Evolutionary conservation across 2,888 invertebrate species (phyloP), one percentile per base, ranked within the genome.

Genomic region (Listrodromus nycthemerus): DNA sequence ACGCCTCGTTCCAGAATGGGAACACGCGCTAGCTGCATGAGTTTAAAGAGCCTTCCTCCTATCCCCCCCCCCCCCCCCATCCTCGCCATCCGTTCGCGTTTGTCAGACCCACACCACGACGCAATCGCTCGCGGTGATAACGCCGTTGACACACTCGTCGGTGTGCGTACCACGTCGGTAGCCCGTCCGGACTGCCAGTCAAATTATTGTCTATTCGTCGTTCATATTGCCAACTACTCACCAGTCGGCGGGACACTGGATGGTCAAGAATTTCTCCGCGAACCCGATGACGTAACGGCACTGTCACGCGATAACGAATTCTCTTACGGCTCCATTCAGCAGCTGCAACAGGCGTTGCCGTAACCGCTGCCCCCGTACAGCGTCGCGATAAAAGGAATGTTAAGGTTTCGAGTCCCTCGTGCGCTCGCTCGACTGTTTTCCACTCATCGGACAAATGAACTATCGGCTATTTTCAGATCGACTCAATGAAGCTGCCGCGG

Each of bases 281-380:
- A 16, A 41, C 41, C 48, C 69, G 41, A 87, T 91, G 91, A 91
- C 90, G 91, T 88, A 91, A 90, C 87, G 83, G 81, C 81, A 52
- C 85, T 86, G 87, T 82, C 86, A 85, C 85, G 85, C 88, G 91
- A 91, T 91, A 91, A 91, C 90, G 91, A 91, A 90, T 50, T 30
- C 27, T 89, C 89, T 84, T 89, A 91, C 91, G 91, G 90, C 90
- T 91, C 89, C 89, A 87, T 90, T 90, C 86, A 89, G 88, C 82
- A 83, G 81, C 75, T 30, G 80, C 81, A 80, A 80, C 66, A 63
- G 41, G 24, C 55, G 63, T 41, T 50, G 33, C 55, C 63, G 63
- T 69, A 33, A 63, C 41, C 66, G 24, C 63, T 8, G 33, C 65
- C 37, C 63, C 24, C 37, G 65, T 63, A 63, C 41, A 19, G 37